These are phyloP conservation scores for Ictalurus furcatus DNA, from an alignment of 2,113 vertebrate genomes.

Conservation along the genomic window DNA sequence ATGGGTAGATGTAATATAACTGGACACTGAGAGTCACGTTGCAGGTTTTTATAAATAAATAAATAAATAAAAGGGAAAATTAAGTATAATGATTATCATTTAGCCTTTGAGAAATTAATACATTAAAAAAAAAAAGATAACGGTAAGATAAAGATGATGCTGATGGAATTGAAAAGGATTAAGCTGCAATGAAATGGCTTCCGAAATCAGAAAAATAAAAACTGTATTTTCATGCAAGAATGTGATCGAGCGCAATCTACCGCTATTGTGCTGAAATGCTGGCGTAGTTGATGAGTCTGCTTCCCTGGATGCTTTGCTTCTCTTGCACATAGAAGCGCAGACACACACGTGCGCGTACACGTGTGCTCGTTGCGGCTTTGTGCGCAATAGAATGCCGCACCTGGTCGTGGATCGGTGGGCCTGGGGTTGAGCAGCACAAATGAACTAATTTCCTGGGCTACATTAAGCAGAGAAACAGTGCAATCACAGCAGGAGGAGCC, in stretches of 20 bases:
- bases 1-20: constrained; percentile 33
- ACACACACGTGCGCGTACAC: not conserved
- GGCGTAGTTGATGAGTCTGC: constrained; percentile 52
- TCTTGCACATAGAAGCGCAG: constrained; percentile 16
- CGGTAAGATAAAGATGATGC: not conserved
- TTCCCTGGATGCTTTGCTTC: constrained; percentile 43
- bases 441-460: constrained; percentile 75
- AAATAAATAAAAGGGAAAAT: not conserved
- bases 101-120: not conserved
- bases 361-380: constrained; percentile 42
- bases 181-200: not conserved
- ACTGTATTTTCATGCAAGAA: constrained; percentile 29
- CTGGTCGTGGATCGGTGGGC: constrained; percentile 65
- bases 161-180: constrained; percentile 34
- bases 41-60: not conserved
- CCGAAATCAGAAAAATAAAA: constrained; percentile 27
- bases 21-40: not conserved
- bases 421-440: constrained; percentile 70
- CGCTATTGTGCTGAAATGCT: constrained; percentile 47
- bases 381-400: constrained; percentile 60
- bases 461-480: constrained; percentile 70
- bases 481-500: constrained; percentile 74
- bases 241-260: constrained; percentile 51
- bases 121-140: not conserved
- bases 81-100: not conserved